Base-by-base conservation (phyloP, 2,113 vertebrate genomes). In the Xenopus laevis region DNA sequence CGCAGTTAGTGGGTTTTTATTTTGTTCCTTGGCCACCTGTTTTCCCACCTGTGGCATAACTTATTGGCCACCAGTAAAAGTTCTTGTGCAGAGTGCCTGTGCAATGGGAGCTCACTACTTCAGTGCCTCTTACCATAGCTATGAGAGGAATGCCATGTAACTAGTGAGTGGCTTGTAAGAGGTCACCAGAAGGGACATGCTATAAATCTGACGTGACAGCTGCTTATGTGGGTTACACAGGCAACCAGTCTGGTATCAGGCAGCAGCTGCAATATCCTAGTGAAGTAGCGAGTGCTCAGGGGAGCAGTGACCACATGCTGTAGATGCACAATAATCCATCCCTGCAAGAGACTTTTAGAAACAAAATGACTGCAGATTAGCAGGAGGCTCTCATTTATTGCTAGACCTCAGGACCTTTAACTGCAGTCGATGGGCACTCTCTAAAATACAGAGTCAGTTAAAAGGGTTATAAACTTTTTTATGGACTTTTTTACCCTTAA, bases 161-260 rank as follows among this genome's bases (percentile, higher is more conserved):
- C 64, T 64, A 46, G 71, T 59, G 64, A 33, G 50, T 68, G 55
- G 52, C 65, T 77, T 73, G 23, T 68, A 53, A 62, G 65, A 68
- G 72, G 71, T 69, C 74, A 68, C 52, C 66, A 67, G 78, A 70
- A 69, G 72, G 66, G 62, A 61, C 63, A 79, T 21, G 53, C 67
- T 69, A 74, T 82, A 80, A 74, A 72, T 73, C 73, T 72, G 23
- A 71, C 68, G 45, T 74, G 72, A 73, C 71, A 78, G 74, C 62
- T 71, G 53, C 40, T 68, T 52, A 65, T 55, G 60, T 65, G 68
- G 69, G 59, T 62, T 71, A 74, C n/a, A 63, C 50, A 46, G 67
- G 66, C 40, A 17, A 79, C 52, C 27, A 61, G 71, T 79, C 71
- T 61, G 53, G 47, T 61, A 68, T 63, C n/a, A 57, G 52, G 62